These are phyloP conservation scores for Oceanites oceanicus DNA, from an alignment of 2,113 vertebrate genomes.

Conservation along the genomic window DNA sequence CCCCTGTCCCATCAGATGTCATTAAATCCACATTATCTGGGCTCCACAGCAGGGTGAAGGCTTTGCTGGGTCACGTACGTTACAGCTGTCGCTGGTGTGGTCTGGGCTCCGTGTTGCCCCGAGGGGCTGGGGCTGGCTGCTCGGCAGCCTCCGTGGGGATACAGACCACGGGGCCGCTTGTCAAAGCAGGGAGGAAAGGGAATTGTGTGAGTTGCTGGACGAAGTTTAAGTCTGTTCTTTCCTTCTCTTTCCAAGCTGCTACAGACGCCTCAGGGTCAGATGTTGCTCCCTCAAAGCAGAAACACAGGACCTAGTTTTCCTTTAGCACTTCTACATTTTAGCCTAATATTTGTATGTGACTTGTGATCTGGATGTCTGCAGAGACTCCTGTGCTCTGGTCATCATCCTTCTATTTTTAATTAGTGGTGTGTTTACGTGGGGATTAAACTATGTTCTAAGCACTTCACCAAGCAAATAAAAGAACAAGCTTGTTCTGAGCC, in stretches of 20 bases:
- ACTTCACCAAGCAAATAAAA: neutral
- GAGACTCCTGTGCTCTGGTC: neutral
- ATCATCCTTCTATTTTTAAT: neutral
- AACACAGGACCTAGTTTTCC: neutral
- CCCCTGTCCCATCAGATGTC: fast-evolving
- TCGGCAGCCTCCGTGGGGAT: fast-evolving
- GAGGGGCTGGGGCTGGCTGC: neutral
- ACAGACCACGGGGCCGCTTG: neutral
- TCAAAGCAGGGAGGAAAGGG: neutral
- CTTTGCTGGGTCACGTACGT: fast-evolving
- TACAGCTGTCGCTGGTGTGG: neutral
- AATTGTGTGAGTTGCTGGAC: neutral
- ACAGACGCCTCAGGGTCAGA: fast-evolving
- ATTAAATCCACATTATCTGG: fast-evolving
- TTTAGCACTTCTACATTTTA: fast-evolving
- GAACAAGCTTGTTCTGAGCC: neutral
- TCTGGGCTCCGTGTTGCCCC: fast-evolving
- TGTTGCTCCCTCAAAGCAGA: neutral
- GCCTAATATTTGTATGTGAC: fast-evolving
- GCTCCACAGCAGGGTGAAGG: neutral
- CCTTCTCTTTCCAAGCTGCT: neutral
- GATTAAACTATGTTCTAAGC: fast-evolving
- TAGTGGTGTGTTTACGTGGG: neutral
- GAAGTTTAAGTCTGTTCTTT: neutral
- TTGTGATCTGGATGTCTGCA: neutral